A percentile compares a stretch with the other conserved stretches of the same genome.
Evolutionary conservation across 1,140 invertebrate species (phyloP).

Genomic region (Calephelis virginiensis): DNA sequence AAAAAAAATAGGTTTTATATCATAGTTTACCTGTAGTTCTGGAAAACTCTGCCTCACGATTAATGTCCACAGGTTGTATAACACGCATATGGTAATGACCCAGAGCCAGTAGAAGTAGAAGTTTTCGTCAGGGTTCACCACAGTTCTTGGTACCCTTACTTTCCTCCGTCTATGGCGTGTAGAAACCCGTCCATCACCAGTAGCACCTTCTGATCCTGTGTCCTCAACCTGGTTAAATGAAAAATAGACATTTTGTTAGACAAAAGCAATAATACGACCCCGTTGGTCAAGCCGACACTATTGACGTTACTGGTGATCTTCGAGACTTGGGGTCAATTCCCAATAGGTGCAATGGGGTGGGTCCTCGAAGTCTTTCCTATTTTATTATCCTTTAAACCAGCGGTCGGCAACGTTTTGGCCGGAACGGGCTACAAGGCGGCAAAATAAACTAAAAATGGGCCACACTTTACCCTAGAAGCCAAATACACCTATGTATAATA

Average conservation of each 20-base stretch:
- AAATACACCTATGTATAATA: no score
- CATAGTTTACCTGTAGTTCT: slow-evolving; percentile 84
- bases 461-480: no score
- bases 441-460: no score
- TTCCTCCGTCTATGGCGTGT: slow-evolving; percentile 82
- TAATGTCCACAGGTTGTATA: slow-evolving; percentile 97
- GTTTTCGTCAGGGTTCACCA: slow-evolving; percentile 96
- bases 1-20: neutral
- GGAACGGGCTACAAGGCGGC: no score
- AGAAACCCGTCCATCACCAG: slow-evolving; percentile 77
- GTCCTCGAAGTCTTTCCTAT: no score
- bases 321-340: no score
- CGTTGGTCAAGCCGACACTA: no score
- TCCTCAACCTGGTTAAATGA: slow-evolving; percentile 78
- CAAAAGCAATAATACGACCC: no score
- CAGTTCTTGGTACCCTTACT: slow-evolving; percentile 86
- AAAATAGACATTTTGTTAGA: slow-evolving; percentile 3
- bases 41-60: slow-evolving; percentile 96
- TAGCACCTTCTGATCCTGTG: slow-evolving; percentile 83
- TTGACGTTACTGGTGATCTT: no score
- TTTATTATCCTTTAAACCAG: no score
- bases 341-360: no score
- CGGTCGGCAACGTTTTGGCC: no score
- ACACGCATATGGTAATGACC: slow-evolving; percentile 90
- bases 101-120: slow-evolving; percentile 97